These are phyloP conservation scores for Rhagophthalmus giganteus DNA, from an alignment of 2,888 invertebrate species.

Conservation along the genomic window DNA sequence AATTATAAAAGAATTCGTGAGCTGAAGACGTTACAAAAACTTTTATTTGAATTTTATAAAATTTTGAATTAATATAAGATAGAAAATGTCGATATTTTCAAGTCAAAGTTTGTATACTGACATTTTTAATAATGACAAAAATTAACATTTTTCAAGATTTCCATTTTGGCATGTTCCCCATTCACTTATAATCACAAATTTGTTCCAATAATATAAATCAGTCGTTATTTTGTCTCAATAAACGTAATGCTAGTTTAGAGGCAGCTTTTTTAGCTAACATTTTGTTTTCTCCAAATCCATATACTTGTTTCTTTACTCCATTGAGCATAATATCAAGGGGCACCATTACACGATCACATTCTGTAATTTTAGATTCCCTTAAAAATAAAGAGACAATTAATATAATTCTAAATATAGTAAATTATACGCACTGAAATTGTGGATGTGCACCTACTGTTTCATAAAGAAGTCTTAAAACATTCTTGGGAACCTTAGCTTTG, in stretches of 20 bases:
- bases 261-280: conserved; percentile 75
- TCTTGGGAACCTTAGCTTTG: conserved; percentile 80
- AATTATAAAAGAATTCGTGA: too few species aligned
- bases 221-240: conserved; percentile 44
- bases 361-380: conserved; percentile 34
- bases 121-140: too few species aligned
- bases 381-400: conserved; percentile 2
- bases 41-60: too few species aligned
- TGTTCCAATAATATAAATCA: too few species aligned
- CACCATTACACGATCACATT: conserved; percentile 59
- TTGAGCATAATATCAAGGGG: conserved; percentile 65
- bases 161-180: too few species aligned
- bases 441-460: conserved; percentile 82
- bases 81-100: too few species aligned
- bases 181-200: too few species aligned
- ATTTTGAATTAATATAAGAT: too few species aligned
- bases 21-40: too few species aligned
- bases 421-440: conserved; percentile 69
- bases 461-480: conserved; percentile 82
- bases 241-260: conserved; percentile 73
- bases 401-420: neutral
- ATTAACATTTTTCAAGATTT: neutral
- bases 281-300: conserved; percentile 73
- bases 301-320: conserved; percentile 62
- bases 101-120: too few species aligned